Percentiles rank a stretch among this genome's conserved stretches.
Evolutionary conservation across 2,113 vertebrate species (phyloP).

Genomic region (Falcunculus frontatus): DNA sequence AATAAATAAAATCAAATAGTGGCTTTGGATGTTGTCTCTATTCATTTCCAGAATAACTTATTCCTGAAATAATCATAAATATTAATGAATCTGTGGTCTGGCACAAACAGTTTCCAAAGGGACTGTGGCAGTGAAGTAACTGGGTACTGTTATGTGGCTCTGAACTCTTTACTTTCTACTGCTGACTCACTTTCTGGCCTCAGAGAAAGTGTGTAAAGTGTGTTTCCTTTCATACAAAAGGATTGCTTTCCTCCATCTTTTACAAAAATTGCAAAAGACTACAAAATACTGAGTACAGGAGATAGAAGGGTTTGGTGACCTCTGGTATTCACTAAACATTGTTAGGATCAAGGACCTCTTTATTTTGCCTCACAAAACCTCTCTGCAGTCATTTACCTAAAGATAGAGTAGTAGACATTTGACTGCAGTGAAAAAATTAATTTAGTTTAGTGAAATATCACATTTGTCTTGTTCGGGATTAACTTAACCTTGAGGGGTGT

Average conservation of each 20-base stretch:
- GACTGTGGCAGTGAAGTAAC: background rate
- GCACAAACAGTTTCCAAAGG: background rate
- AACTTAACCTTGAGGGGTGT: background rate
- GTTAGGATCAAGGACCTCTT: background rate
- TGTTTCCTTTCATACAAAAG: background rate
- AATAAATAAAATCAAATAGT: background rate
- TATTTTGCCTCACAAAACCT: background rate
- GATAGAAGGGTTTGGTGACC: background rate
- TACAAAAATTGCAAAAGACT: background rate
- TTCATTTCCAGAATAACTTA: slow-evolving; percentile 19
- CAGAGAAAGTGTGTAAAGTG: background rate
- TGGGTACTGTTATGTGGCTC: background rate
- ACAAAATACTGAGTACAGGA: background rate
- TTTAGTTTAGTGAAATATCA: background rate
- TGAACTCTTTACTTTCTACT: background rate
- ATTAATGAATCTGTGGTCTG: background rate
- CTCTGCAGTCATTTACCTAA: background rate
- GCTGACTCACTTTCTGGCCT: slow-evolving; percentile 19
- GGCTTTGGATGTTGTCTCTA: background rate
- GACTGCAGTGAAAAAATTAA: background rate
- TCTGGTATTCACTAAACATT: background rate
- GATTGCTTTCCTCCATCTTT: background rate
- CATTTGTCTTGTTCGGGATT: background rate
- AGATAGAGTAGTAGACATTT: background rate
- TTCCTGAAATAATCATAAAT: background rate